These are phyloP conservation scores for Arenaria interpres DNA, from an alignment of 2,113 vertebrate species.

Conservation along the genomic window DNA sequence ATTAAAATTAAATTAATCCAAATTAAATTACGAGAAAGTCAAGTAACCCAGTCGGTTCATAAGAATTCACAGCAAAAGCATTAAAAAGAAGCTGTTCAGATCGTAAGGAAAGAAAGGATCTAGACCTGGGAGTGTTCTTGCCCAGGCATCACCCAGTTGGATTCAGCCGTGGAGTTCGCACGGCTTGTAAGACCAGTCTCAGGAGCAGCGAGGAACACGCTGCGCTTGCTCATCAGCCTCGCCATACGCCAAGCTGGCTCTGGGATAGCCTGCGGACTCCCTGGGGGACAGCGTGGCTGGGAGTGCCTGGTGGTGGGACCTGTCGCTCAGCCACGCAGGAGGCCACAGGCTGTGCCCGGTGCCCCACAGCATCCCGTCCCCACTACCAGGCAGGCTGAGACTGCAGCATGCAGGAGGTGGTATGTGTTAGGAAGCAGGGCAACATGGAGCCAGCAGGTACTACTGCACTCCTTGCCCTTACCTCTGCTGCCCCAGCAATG, in stretches of 20 bases:
- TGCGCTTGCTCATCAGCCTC: not conserved
- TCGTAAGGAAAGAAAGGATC: not conserved
- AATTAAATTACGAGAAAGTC: constrained; percentile 52
- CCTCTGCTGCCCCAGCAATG: fast-evolving
- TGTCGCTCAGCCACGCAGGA: not conserved
- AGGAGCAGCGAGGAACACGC: not conserved
- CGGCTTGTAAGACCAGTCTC: not conserved
- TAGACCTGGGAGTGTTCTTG: not conserved
- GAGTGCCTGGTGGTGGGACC: not conserved
- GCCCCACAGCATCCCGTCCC: fast-evolving
- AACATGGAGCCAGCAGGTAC: fast-evolving
- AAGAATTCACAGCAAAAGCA: not conserved
- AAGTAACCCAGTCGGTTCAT: not conserved
- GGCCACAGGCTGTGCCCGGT: not conserved
- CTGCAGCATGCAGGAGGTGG: fast-evolving
- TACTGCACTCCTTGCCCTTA: not conserved
- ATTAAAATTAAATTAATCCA: constrained; percentile 56
- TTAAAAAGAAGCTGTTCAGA: not conserved
- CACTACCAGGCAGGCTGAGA: not conserved
- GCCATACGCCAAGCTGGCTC: not conserved
- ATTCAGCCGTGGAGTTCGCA: not conserved
- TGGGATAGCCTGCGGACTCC: not conserved
- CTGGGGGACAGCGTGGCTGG: not conserved
- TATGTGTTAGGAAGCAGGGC: not conserved
- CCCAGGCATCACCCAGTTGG: not conserved